Conservation (phyloP, 2,113 vertebrate species). For the Rostratula benghalensis region DNA sequence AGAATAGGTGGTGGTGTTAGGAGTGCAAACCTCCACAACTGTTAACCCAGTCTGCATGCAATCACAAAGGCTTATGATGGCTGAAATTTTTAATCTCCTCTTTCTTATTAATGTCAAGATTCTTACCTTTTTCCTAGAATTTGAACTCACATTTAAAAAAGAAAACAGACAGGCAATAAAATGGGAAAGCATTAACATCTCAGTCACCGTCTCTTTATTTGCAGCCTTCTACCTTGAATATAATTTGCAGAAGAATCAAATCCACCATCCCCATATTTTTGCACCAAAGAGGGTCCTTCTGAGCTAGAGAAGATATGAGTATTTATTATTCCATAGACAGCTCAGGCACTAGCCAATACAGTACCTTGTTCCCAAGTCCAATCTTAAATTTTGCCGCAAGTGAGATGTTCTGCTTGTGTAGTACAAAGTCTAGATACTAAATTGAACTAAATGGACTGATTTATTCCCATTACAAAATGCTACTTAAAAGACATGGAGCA, state of each 20-base stretch:
- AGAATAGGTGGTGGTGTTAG: not conserved
- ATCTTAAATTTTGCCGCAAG: not conserved
- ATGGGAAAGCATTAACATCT: not conserved
- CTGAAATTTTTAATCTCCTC: not conserved
- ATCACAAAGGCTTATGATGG: not conserved
- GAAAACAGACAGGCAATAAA: not conserved
- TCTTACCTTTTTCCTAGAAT: not conserved
- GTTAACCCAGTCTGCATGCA: not conserved
- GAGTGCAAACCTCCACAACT: not conserved
- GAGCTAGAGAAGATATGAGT: not conserved
- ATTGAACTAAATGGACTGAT: not conserved
- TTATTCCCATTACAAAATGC: not conserved
- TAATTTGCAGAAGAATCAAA: not conserved
- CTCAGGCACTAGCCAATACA: not conserved
- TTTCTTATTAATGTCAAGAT: not conserved
- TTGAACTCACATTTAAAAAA: not conserved
- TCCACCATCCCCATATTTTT: not conserved
- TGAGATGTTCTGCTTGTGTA: not conserved
- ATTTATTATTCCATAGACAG: not conserved
- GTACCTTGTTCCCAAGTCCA: not conserved
- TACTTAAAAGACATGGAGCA: not conserved
- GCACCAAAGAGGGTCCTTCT: not conserved
- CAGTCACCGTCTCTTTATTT: not conserved
- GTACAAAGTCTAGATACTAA: not conserved
- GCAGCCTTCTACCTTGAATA: not conserved